Conservation (phyloP, 92 coral and sea anemone species). For the Parazoanthus swiftii region DNA sequence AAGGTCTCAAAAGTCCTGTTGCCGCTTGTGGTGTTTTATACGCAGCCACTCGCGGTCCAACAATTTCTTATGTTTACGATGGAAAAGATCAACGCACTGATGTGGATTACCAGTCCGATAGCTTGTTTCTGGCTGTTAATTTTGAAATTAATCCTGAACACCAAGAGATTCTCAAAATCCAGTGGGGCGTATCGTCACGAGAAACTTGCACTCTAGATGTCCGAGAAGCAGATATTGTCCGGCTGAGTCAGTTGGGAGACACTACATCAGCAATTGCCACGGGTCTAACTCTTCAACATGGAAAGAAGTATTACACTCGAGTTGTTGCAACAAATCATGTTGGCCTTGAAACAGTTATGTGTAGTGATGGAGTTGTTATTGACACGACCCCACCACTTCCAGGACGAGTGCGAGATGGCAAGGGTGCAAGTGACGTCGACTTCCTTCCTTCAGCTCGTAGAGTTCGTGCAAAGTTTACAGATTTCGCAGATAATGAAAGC, state of each 20-base stretch:
- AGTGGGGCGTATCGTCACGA: slow-evolving; percentile 85
- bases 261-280: slow-evolving; percentile 78
- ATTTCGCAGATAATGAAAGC: slow-evolving; percentile 80
- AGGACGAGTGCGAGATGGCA: slow-evolving; percentile 68
- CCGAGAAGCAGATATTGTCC: slow-evolving; percentile 70
- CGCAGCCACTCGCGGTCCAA: slow-evolving; percentile 77
- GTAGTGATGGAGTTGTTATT: slow-evolving; percentile 83
- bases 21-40: slow-evolving; percentile 70
- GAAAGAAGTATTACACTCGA: slow-evolving; percentile 77
- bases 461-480: slow-evolving; percentile 70
- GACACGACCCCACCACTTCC: slow-evolving; percentile 88
- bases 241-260: slow-evolving; percentile 79
- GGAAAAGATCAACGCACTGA: slow-evolving; percentile 64
- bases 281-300: slow-evolving; percentile 66
- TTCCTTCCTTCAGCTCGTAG: slow-evolving; percentile 75
- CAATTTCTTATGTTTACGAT: slow-evolving; percentile 75
- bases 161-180: slow-evolving; percentile 58
- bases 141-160: slow-evolving; percentile 59
- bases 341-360: slow-evolving; percentile 83
- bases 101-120: slow-evolving; percentile 75
- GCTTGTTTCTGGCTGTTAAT: slow-evolving; percentile 69
- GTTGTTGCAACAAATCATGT: slow-evolving; percentile 70
- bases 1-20: slow-evolving; percentile 74
- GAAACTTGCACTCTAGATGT: slow-evolving; percentile 72
- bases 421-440: slow-evolving; percentile 55